Percentiles rank a stretch among this genome's conserved stretches.
Conservation (phyloP, 2,888 invertebrate species). For the Clitarchus hookeri region DNA sequence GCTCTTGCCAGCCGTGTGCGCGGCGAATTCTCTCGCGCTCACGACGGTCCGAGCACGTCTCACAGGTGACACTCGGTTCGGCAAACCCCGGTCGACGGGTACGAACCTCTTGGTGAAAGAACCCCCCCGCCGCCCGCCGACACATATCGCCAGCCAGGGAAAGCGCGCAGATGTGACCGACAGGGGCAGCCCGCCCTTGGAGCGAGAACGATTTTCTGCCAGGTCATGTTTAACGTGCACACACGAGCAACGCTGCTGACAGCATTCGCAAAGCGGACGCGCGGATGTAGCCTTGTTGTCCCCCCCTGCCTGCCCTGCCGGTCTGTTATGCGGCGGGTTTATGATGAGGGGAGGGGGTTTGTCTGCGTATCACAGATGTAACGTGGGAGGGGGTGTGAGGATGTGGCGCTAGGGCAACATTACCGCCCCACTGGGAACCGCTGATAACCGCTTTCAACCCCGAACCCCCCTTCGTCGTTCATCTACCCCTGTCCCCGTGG, state of each 20-base stretch:
- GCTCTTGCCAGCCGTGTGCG: too few species aligned
- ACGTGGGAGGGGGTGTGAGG: not conserved
- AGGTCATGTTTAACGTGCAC: not conserved
- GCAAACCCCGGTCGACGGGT: too few species aligned
- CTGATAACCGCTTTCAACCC: not conserved
- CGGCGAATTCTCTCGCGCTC: too few species aligned
- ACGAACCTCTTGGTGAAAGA: too few species aligned
- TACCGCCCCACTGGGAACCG: conserved; percentile 14
- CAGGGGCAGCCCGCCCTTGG: too few species aligned
- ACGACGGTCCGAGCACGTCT: too few species aligned
- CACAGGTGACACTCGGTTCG: too few species aligned
- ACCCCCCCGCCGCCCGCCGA: too few species aligned
- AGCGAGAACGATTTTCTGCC: not conserved
- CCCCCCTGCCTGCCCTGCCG: not conserved
- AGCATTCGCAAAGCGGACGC: not conserved
- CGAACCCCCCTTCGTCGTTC: not conserved
- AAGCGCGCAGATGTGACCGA: too few species aligned
- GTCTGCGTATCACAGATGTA: not conserved
- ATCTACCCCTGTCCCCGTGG: not conserved
- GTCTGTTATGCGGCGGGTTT: not conserved
- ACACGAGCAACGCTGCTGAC: not conserved
- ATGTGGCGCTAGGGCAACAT: not conserved
- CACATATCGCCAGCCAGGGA: too few species aligned
- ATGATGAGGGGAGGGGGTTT: not conserved
- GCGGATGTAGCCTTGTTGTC: not conserved